Percentiles rank a stretch among this genome's conserved stretches.
These are phyloP conservation scores for Halcyon senegalensis DNA, from an alignment of 2,113 vertebrate genomes.

Conservation along the genomic window DNA sequence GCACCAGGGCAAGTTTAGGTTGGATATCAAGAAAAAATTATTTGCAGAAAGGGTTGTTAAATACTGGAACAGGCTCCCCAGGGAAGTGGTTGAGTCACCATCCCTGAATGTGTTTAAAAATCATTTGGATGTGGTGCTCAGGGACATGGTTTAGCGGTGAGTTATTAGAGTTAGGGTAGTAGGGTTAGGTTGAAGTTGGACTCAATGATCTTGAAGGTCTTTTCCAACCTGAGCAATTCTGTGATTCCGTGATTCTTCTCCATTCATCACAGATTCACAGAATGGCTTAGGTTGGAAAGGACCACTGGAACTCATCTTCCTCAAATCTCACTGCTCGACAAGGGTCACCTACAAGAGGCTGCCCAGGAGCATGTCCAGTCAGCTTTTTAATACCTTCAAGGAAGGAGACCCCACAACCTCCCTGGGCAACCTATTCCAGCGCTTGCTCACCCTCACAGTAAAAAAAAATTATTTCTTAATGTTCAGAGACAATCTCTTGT, in stretches of 20 bases:
- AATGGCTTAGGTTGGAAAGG: not conserved
- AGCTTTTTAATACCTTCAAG: not conserved
- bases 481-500: not conserved
- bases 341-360: not conserved
- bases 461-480: not conserved
- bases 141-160: too few relatives aligned
- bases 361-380: not conserved
- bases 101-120: too few relatives aligned
- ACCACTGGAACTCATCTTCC: not conserved
- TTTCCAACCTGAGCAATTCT: too few relatives aligned
- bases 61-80: too few relatives aligned
- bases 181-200: too few relatives aligned
- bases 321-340: accelerated
- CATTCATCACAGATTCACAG: not conserved
- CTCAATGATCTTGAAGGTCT: too few relatives aligned
- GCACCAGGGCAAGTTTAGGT: too few relatives aligned
- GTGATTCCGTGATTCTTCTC: not conserved
- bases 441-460: not conserved
- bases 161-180: too few relatives aligned
- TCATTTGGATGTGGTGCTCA: too few relatives aligned
- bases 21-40: too few relatives aligned
- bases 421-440: not conserved
- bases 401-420: not conserved
- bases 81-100: too few relatives aligned
- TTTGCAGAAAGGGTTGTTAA: too few relatives aligned